Base-by-base conservation (phyloP, 30 jellyfish, hydroid and myxozoan species). In the Haliclystus octoradiatus region DNA sequence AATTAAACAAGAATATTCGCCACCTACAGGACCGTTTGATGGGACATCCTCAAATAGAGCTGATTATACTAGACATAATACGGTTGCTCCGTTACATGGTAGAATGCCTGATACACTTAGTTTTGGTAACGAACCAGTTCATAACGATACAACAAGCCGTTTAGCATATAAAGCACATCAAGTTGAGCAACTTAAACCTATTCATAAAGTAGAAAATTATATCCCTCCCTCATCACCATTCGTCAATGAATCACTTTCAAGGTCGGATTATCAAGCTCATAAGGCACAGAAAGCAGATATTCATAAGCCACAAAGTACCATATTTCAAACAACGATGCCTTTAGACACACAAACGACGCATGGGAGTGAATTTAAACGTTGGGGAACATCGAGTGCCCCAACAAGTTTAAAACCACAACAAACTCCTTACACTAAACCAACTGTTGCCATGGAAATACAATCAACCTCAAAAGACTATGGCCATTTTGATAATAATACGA, bases 21-120 rank as follows among this genome's bases (percentile, higher is more conserved):
- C 93, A 26, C 93, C 93, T 1, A 62, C 72, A 28, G 65, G 84
- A 30, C 93, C 93, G 3, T 79, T 79, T 33, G 71, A 70, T 29
- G 27, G 52, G 29, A 79, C 93, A 0, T 62, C 80, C 9, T 31
- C 71, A 15, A 84, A 79, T 31, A 62, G 80, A 51, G 66, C 84
- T 33, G 93, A 79, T 65, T 79, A 66, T 50, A 72, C 26, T 32
- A 28, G 84, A 53, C 70, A 66, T 67, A 79, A 79, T 52, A 71
- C 69, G 53, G 78, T 81, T 26, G 52, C 69, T 52, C 63, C 76
- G 40, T 23, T 79, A 7, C 70, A 73, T 0, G 93, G 79, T 23
- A 50, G 84, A 30, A 81, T 66, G 34, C 93, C 93, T 31, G 93
- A 79, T 65, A 79, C 63, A 46, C 69, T 79, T 2, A 34, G 50